A percentile compares a stretch with the other conserved stretches of the same genome.
Conservation (phyloP, 2,888 invertebrate genomes). For the Hymenopus coronatus region DNA sequence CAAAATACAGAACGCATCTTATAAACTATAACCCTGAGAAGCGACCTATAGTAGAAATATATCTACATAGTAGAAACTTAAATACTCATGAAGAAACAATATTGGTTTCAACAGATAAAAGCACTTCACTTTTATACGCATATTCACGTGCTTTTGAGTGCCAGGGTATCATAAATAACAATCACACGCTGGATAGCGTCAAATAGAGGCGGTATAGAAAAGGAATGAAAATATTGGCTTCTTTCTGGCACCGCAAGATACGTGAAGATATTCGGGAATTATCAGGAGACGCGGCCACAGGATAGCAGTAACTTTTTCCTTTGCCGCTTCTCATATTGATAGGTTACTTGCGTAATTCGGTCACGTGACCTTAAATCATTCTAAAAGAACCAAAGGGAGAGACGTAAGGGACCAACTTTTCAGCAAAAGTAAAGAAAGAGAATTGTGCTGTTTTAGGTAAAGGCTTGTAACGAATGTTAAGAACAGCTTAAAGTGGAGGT, state of each 20-base stretch:
- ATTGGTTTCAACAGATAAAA: too few relatives aligned
- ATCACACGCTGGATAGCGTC: too few relatives aligned
- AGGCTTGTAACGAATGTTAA: not conserved
- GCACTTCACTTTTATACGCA: too few relatives aligned
- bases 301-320: not conserved
- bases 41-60: too few relatives aligned
- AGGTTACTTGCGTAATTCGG: constrained; percentile 10
- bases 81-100: too few relatives aligned
- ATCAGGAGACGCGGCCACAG: not conserved
- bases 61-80: too few relatives aligned
- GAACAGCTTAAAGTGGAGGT: not conserved
- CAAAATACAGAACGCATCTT: too few relatives aligned
- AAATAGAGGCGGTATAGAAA: too few relatives aligned
- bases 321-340: constrained; percentile 9
- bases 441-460: not conserved
- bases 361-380: constrained; percentile 12
- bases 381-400: not conserved
- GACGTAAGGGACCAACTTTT: not conserved
- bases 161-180: too few relatives aligned
- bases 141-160: too few relatives aligned
- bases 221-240: not conserved
- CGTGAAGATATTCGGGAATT: not conserved
- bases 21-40: too few relatives aligned
- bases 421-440: not conserved
- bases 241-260: not conserved